phyloP scores from a whole-genome alignment of 2,797 vertebrate genomes.

The Acanthornis magna region DNA sequence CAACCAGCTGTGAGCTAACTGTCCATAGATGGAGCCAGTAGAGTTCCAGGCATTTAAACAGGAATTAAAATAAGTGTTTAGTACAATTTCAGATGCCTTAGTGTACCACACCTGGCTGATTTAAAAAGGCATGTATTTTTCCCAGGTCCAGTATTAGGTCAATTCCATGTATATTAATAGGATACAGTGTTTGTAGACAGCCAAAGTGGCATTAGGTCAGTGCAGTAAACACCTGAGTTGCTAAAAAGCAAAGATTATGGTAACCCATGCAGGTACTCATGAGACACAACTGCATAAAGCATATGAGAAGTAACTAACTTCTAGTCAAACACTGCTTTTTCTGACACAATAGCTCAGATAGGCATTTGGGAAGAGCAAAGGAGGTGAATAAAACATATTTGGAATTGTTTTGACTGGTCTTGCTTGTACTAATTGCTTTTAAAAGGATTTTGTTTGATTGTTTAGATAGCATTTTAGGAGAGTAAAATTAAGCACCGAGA shows the following conservation, averaged over 20 bases:
- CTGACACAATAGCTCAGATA: not conserved
- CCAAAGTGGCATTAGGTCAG: not conserved
- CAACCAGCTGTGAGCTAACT: not conserved
- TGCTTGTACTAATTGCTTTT: slow-evolving; percentile 1
- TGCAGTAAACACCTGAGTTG: not conserved
- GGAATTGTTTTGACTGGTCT: not conserved
- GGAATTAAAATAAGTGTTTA: not conserved
- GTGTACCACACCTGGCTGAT: not conserved
- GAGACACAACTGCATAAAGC: not conserved
- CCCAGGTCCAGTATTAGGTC: not conserved
- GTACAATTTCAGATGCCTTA: not conserved
- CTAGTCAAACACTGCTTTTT: not conserved
- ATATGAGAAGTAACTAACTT: not conserved
- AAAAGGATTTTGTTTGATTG: slow-evolving; percentile 22
- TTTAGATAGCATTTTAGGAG: slow-evolving; percentile 4
- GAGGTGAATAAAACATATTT: not conserved
- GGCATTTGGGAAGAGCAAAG: not conserved
- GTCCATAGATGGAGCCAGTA: not conserved
- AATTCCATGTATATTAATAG: not conserved
- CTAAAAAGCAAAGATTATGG: not conserved
- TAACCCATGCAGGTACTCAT: not conserved
- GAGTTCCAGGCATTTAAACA: not conserved
- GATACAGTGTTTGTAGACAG: not conserved
- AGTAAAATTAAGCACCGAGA: not conserved
- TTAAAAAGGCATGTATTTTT: not conserved